Percentiles rank a stretch among this genome's conserved stretches.
phyloP scores from a whole-genome alignment of 1,140 invertebrate species.

The Nasonia longicornis region DNA sequence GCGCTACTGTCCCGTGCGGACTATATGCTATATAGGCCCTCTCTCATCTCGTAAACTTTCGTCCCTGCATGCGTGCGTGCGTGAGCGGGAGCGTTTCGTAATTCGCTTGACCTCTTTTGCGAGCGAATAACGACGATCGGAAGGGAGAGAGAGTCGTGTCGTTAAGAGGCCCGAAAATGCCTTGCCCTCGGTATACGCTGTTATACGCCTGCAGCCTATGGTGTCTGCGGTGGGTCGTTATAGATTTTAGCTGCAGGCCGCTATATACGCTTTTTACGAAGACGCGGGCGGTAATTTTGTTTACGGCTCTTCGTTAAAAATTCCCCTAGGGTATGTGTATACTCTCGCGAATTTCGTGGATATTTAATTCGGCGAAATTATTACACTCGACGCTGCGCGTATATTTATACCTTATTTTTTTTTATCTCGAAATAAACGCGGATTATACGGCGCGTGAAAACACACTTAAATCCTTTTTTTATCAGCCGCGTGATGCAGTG shows the following conservation, averaged over 20 bases:
- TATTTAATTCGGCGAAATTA: no score
- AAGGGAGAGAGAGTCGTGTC: background rate
- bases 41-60: background rate
- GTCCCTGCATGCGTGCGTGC: background rate
- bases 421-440: background rate
- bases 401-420: no score
- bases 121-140: background rate
- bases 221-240: no score
- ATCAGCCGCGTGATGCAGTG: background rate
- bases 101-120: constrained; percentile 23
- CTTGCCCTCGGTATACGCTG: background rate
- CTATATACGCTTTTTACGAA: no score
- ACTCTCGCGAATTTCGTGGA: no score
- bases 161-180: background rate
- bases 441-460: background rate
- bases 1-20: background rate
- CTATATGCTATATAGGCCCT: background rate
- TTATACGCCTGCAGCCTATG: background rate
- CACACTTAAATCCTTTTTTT: background rate
- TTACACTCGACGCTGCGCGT: no score
- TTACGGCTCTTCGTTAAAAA: no score
- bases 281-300: no score
- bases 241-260: no score
- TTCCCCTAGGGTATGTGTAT: no score
- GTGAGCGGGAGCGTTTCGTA: background rate